A percentile compares a stretch with the other conserved stretches of the same genome.
Evolutionary conservation across 2,797 vertebrate genomes (phyloP).

Genomic region (Phataginus tricuspis): DNA sequence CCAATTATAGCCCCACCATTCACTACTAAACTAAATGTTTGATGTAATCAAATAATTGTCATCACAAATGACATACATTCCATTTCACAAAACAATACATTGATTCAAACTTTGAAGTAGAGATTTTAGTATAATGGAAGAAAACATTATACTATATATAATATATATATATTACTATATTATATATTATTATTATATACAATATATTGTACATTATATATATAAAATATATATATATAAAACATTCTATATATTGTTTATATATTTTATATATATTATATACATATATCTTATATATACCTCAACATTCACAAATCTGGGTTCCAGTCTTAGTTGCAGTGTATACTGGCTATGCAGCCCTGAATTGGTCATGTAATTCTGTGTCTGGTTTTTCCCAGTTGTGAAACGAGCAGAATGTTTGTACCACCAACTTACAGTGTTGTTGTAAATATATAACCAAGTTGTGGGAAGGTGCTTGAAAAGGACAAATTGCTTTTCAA

Average conservation of each 20-base stretch:
- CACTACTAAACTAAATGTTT: neutral
- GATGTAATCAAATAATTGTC: neutral
- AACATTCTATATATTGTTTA: no score
- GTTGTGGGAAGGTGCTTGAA: neutral
- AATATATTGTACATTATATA: no score
- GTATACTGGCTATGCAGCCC: rapidly evolving
- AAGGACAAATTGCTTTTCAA: neutral
- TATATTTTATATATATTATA: no score
- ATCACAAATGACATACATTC: neutral
- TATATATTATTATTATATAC: no score
- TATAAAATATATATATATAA: no score
- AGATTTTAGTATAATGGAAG: neutral
- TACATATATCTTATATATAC: no score
- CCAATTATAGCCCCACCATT: neutral
- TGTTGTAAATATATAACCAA: neutral
- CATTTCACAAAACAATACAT: neutral
- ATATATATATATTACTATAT: no score
- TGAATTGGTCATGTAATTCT: neutral
- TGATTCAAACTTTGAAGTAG: neutral
- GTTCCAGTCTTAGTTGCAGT: neutral
- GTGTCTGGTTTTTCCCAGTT: neutral
- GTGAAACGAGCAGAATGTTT: neutral
- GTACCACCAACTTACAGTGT: neutral
- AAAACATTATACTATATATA: neutral
- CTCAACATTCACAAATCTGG: neutral